Conservation (phyloP, 1,140 invertebrate genomes). For the Panulirus ornatus region DNA sequence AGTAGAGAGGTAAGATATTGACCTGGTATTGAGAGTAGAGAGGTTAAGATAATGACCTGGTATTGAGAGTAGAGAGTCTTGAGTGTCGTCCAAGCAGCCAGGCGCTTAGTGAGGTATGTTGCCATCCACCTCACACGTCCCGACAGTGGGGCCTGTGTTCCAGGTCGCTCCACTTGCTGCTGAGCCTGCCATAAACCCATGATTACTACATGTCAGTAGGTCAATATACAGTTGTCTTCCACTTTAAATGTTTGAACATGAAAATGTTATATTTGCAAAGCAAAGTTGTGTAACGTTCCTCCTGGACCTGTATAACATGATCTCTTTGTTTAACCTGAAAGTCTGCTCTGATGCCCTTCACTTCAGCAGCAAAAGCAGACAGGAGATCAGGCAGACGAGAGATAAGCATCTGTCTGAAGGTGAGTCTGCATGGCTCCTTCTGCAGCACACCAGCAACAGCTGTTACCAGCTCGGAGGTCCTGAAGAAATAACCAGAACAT, state of each 20-base stretch:
- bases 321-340: conserved; percentile 69
- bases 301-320: no score
- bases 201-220: no score
- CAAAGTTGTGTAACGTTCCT: no score
- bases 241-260: no score
- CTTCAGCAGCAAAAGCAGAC: conserved; percentile 64
- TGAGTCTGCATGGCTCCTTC: conserved; percentile 60
- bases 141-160: conserved; percentile 68
- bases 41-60: conserved; percentile 35
- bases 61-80: conserved; percentile 62
- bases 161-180: conserved; percentile 54
- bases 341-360: conserved; percentile 73
- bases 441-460: conserved; percentile 68
- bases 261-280: no score
- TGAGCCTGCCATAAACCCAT: conserved; percentile 45
- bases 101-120: conserved; percentile 65
- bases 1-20: no score
- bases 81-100: conserved; percentile 70
- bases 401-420: conserved; percentile 67
- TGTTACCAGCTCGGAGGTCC: conserved; percentile 71
- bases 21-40: neutral
- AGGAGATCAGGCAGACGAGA: conserved; percentile 71
- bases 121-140: conserved; percentile 73
- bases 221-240: no score
- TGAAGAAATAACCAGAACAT: no score